Conservation (phyloP, 2,113 vertebrate genomes). For the Pongo abelii region DNA sequence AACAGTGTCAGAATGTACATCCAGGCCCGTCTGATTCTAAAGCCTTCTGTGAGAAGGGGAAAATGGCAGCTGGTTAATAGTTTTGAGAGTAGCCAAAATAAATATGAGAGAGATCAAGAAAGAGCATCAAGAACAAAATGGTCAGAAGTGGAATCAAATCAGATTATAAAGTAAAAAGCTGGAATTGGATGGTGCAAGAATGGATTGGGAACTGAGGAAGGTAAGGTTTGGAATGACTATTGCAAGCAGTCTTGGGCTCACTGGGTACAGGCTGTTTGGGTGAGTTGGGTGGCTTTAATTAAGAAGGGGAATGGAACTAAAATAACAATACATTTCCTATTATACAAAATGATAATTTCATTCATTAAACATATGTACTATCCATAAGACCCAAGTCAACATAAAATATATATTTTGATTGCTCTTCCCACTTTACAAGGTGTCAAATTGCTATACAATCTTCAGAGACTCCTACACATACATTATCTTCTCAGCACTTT, state of each 20-base stretch:
- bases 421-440: not conserved
- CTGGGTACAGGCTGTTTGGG: not conserved
- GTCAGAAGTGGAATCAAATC: not conserved
- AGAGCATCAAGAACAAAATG: not conserved
- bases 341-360: not conserved
- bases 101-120: not conserved
- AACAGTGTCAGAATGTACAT: not conserved
- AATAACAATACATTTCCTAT: not conserved
- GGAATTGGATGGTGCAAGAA: not conserved
- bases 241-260: not conserved
- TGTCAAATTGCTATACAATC: constrained; percentile 15
- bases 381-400: not conserved
- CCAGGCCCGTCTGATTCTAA: not conserved
- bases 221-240: not conserved
- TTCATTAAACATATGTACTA: not conserved
- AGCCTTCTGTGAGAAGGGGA: not conserved
- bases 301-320: not conserved
- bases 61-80: not conserved
- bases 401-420: not conserved
- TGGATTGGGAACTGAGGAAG: not conserved
- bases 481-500: constrained; percentile 1
- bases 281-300: not conserved
- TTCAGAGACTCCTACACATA: not conserved
- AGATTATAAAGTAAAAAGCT: not conserved
- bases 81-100: not conserved